phyloP scores from a whole-genome alignment of 1,140 invertebrate species.

The Meloidogyne exigua region DNA sequence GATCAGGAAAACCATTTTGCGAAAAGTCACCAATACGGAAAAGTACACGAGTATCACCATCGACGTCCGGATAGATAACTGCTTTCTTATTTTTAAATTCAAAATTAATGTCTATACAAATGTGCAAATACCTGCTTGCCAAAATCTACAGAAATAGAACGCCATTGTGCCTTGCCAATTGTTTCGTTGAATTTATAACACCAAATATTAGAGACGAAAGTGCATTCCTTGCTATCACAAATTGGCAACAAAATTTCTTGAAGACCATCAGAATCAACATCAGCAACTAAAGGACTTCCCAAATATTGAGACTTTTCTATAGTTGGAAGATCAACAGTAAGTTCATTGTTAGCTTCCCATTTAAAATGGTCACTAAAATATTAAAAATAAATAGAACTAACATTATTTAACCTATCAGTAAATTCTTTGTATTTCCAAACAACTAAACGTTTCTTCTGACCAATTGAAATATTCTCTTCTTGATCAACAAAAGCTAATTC shows the following conservation, averaged over 20 bases:
- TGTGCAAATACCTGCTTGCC: background rate
- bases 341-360: conserved; percentile 31
- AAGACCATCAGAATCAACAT: conserved; percentile 53
- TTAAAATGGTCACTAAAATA: conserved; percentile 21
- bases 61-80: background rate
- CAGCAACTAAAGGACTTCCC: conserved; percentile 49
- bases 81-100: conserved; percentile 14
- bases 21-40: conserved; percentile 62
- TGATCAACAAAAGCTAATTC: conserved; percentile 55
- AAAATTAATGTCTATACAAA: background rate
- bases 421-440: conserved; percentile 15
- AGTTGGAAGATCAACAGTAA: conserved; percentile 34
- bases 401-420: background rate
- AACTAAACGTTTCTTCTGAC: conserved; percentile 39
- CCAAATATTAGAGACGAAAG: conserved; percentile 13
- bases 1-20: conserved; percentile 56
- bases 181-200: conserved; percentile 23
- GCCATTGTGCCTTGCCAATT: background rate
- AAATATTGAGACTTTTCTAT: conserved; percentile 37
- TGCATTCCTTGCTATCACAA: conserved; percentile 41
- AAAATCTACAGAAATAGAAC: background rate
- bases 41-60: conserved; percentile 39
- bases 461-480: conserved; percentile 31
- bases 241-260: conserved; percentile 55
- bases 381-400: background rate